Conservation (phyloP, 2,113 vertebrate species). For the Notarius quadriscutis region DNA sequence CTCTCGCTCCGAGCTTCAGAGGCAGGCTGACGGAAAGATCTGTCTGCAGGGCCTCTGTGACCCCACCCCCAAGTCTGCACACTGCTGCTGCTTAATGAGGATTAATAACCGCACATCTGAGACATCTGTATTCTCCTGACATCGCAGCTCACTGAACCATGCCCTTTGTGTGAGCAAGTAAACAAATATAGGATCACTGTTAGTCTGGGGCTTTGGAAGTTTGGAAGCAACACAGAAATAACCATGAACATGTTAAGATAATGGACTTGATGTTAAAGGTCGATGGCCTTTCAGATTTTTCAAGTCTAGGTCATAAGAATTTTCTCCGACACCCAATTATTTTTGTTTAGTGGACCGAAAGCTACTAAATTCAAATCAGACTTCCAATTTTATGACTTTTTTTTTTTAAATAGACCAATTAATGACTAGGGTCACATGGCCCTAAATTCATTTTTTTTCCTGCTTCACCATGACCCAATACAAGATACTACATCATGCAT, state of each 20-base stretch:
- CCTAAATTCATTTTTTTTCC: too few relatives aligned
- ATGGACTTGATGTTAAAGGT: too few relatives aligned
- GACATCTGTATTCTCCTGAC: slow-evolving; percentile 10
- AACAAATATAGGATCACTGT: background rate
- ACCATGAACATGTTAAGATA: background rate
- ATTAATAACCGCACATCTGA: slow-evolving; percentile 31
- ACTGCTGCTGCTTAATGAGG: slow-evolving; percentile 20
- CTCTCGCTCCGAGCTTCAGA: slow-evolving; percentile 10
- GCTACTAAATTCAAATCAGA: too few relatives aligned
- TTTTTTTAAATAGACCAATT: too few relatives aligned
- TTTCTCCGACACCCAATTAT: too few relatives aligned
- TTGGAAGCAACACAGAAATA: background rate
- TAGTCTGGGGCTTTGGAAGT: background rate
- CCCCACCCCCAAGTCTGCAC: background rate
- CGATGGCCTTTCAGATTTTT: too few relatives aligned
- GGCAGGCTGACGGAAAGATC: slow-evolving; percentile 26
- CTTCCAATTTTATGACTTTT: too few relatives aligned
- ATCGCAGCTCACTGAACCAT: background rate
- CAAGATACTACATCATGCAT: too few relatives aligned
- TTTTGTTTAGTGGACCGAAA: too few relatives aligned
- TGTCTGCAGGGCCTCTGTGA: slow-evolving; percentile 4
- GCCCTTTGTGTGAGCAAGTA: background rate
- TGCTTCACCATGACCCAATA: too few relatives aligned
- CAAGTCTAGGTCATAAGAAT: too few relatives aligned
- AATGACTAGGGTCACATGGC: too few relatives aligned